phyloP scores from a whole-genome alignment of 2,113 vertebrate species.

The Chaenogobius annularis region DNA sequence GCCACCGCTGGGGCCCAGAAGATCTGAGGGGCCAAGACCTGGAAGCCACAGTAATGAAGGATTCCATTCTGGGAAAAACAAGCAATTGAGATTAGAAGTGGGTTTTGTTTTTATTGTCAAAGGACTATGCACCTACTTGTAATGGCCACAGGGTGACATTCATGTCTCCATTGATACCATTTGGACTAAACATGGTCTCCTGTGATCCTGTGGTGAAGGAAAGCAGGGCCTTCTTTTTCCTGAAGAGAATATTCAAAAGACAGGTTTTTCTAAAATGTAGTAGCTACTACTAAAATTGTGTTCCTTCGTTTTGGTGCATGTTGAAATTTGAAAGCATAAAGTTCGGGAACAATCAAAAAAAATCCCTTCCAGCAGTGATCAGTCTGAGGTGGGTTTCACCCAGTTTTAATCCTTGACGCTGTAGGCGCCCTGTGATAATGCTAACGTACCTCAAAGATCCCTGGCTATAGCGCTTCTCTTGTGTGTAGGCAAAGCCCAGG shows the following conservation, averaged over 20 bases:
- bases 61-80: constrained; percentile 71
- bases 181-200: constrained; percentile 77
- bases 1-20: constrained; percentile 68
- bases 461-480: constrained; percentile 68
- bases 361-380: background rate
- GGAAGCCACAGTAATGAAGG: constrained; percentile 84
- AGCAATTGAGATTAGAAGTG: background rate
- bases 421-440: no score
- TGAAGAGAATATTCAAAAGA: constrained; percentile 37
- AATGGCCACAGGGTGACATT: constrained; percentile 84
- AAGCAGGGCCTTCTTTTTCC: constrained; percentile 82
- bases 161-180: constrained; percentile 82
- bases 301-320: background rate
- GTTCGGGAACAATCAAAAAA: no score
- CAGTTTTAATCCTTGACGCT: background rate
- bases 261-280: background rate
- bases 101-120: background rate
- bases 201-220: constrained; percentile 83
- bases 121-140: constrained; percentile 68
- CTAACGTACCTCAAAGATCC: constrained; percentile 74
- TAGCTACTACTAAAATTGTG: background rate
- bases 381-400: background rate
- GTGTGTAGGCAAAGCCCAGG: constrained; percentile 71
- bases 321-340: no score
- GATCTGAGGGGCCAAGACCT: constrained; percentile 83